These are phyloP conservation scores for Agonopterix heracliana DNA, from an alignment of 2,888 invertebrate genomes.

Conservation along the genomic window DNA sequence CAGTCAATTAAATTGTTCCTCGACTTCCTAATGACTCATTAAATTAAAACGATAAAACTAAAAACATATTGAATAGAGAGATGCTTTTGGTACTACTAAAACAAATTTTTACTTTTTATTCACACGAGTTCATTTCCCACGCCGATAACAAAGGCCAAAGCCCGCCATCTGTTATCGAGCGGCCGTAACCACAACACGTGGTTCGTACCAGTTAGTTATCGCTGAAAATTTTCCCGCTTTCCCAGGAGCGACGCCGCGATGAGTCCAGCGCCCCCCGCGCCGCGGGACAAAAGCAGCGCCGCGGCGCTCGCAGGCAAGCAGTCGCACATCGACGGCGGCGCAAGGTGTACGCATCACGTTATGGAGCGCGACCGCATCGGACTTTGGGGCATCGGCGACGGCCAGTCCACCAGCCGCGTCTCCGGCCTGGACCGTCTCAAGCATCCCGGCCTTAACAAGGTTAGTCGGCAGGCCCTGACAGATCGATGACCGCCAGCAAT, in stretches of 20 bases:
- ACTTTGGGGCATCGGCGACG: constrained; percentile 78
- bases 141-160: neutral
- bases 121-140: no score
- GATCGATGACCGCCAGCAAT: constrained; percentile 27
- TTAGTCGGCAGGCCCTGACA: neutral
- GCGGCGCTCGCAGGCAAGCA: constrained; percentile 42
- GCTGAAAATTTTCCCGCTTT: constrained; percentile 69
- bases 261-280: constrained; percentile 64
- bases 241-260: constrained; percentile 70
- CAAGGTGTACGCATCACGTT: constrained; percentile 45
- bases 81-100: no score
- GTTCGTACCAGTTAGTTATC: constrained; percentile 41
- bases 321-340: constrained; percentile 43
- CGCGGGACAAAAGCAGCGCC: constrained; percentile 53
- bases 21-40: no score
- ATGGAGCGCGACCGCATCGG: constrained; percentile 80
- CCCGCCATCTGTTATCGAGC: constrained; percentile 63
- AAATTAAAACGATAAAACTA: no score
- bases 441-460: constrained; percentile 83
- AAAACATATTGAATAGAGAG: no score
- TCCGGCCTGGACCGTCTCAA: constrained; percentile 81
- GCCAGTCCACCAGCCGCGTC: constrained; percentile 68
- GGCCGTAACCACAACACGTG: constrained; percentile 41
- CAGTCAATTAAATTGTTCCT: no score
- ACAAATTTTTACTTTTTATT: no score